Evolutionary conservation across 2,888 invertebrate genomes (phyloP).

Genomic region (Congeria kusceri): DNA sequence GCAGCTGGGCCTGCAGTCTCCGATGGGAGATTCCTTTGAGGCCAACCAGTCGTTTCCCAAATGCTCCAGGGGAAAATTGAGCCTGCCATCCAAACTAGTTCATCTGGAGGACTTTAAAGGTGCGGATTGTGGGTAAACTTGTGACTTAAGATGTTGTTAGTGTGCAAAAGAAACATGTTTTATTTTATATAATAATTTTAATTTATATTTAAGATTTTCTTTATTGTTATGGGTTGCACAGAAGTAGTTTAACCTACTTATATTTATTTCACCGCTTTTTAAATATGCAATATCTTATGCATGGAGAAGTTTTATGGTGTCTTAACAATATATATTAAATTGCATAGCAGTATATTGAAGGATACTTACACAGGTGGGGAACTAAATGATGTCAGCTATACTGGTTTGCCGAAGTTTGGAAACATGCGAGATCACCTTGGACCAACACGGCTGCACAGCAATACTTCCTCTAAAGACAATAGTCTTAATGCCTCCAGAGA

Average conservation of each 20-base stretch:
- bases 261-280: too few species aligned
- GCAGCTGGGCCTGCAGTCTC: conserved; percentile 76
- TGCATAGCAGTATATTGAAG: too few species aligned
- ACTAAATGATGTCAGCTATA: conserved; percentile 84
- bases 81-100: conserved; percentile 35
- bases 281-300: too few species aligned
- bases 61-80: conserved; percentile 59
- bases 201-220: too few species aligned
- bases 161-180: too few species aligned
- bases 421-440: background rate
- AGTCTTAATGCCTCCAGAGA: conserved; percentile 46
- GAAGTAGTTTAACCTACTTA: too few species aligned
- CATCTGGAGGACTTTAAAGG: conserved; percentile 77
- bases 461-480: conserved; percentile 39
- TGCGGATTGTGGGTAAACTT: conserved; percentile 47
- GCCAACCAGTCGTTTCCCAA: conserved; percentile 89
- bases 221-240: too few species aligned
- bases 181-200: too few species aligned
- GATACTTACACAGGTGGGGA: conserved; percentile 77
- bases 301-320: too few species aligned
- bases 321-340: too few species aligned
- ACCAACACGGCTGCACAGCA: background rate
- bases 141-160: too few species aligned
- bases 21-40: conserved; percentile 86
- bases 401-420: conserved; percentile 75